Conservation (phyloP, 2,888 invertebrate species). For the Peribatodes rhomboidaria region DNA sequence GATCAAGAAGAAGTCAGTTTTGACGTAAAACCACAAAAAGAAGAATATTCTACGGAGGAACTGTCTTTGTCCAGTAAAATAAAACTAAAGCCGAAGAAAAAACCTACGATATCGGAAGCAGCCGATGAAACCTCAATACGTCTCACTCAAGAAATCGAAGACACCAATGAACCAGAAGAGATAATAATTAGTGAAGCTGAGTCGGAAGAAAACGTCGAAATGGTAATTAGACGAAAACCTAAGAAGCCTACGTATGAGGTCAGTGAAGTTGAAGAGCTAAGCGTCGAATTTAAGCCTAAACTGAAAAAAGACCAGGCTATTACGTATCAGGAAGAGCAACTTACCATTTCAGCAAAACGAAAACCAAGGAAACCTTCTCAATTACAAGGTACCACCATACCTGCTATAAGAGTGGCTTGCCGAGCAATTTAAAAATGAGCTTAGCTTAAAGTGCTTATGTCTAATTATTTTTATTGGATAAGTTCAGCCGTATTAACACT, state of each 20-base stretch:
- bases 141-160: conserved; percentile 88
- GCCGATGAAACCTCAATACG: conserved; percentile 89
- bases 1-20: conserved; percentile 88
- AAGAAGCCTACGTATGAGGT: conserved; percentile 87
- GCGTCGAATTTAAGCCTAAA: conserved; percentile 84
- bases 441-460: background rate
- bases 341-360: conserved; percentile 89
- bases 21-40: conserved; percentile 73
- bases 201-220: conserved; percentile 86
- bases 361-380: conserved; percentile 88
- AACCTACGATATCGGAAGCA: conserved; percentile 88
- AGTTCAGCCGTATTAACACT: background rate
- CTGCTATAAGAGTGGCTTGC: conserved; percentile 10
- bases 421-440: conserved; percentile 9
- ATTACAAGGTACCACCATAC: conserved; percentile 86
- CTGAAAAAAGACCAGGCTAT: conserved; percentile 64
- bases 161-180: conserved; percentile 88
- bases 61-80: conserved; percentile 91
- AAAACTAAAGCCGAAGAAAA: conserved; percentile 88
- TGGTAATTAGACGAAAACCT: conserved; percentile 79
- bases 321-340: conserved; percentile 88
- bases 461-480: background rate
- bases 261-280: conserved; percentile 88
- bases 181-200: conserved; percentile 88
- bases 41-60: conserved; percentile 89